Evolutionary conservation across 92 coral and sea anemone species (phyloP).

Genomic region (Ricordea florida): DNA sequence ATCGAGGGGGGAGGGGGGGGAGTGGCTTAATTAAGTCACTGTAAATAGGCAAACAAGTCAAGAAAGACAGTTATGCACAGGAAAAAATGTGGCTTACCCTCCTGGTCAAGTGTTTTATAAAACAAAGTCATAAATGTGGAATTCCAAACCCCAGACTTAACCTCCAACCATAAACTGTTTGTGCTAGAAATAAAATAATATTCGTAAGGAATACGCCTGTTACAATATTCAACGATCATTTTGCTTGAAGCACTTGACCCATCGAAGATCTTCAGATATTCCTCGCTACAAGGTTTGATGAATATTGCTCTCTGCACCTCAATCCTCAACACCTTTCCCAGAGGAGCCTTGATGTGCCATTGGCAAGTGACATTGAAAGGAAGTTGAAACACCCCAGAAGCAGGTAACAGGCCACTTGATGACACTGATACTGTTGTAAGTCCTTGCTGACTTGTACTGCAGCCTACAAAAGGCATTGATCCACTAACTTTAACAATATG

Average conservation of each 20-base stretch:
- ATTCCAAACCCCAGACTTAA: background rate
- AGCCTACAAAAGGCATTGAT: conserved; percentile 20
- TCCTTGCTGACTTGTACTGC: conserved; percentile 6
- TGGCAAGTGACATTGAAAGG: conserved; percentile 33
- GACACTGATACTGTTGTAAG: background rate
- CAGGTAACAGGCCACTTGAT: background rate
- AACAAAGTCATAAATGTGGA: background rate
- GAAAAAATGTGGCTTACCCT: too few relatives aligned
- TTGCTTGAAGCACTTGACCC: conserved; percentile 25
- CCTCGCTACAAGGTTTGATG: background rate
- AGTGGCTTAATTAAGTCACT: too few relatives aligned
- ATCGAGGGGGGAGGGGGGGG: too few relatives aligned
- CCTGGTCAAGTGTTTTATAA: background rate
- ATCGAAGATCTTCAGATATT: conserved; percentile 15
- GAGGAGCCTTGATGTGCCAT: conserved; percentile 64
- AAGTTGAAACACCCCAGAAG: background rate
- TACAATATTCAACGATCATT: conserved; percentile 21
- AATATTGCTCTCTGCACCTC: background rate
- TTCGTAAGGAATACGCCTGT: background rate
- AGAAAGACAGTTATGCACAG: too few relatives aligned
- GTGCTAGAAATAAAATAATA: conserved; percentile 11
- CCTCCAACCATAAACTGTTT: conserved; percentile 6
- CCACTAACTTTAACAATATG: too few relatives aligned
- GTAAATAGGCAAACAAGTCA: background rate
- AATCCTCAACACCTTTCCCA: conserved; percentile 18